Evolutionary conservation across 2,113 vertebrate genomes (phyloP).

Genomic region (Ptilonorhynchus violaceus): DNA sequence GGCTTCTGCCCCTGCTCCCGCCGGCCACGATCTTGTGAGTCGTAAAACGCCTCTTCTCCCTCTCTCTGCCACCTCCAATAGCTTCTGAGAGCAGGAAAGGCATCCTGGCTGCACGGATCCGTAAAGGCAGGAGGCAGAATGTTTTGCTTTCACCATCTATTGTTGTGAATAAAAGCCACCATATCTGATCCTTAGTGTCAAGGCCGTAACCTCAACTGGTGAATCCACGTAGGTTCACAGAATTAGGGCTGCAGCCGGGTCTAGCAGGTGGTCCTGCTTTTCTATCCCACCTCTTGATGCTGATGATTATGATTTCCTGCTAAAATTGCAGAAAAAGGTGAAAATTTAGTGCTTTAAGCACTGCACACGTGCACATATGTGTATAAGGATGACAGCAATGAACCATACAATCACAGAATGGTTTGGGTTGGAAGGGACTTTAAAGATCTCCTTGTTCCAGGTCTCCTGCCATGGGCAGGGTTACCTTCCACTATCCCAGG

Average conservation of each 20-base stretch:
- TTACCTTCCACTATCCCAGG: accelerated
- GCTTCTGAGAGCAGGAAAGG: background rate
- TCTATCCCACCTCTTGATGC: background rate
- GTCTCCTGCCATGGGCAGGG: background rate
- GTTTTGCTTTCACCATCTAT: background rate
- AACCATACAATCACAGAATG: background rate
- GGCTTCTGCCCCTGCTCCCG: background rate
- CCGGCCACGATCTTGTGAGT: background rate
- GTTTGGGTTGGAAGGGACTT: background rate
- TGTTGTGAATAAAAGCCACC: background rate
- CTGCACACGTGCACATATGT: accelerated
- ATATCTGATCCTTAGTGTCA: background rate
- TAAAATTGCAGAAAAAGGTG: background rate
- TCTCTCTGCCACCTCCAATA: background rate
- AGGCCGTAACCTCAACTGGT: background rate
- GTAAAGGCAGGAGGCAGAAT: background rate
- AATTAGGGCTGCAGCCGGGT: accelerated
- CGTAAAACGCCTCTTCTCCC: background rate
- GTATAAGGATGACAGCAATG: background rate
- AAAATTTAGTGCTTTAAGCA: background rate
- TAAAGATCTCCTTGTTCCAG: background rate
- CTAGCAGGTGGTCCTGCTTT: background rate
- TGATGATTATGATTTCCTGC: background rate
- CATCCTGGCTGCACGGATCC: background rate
- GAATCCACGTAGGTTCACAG: background rate